Base-by-base conservation (phyloP, 2,113 vertebrate genomes). In the Macaca fascicularis region DNA sequence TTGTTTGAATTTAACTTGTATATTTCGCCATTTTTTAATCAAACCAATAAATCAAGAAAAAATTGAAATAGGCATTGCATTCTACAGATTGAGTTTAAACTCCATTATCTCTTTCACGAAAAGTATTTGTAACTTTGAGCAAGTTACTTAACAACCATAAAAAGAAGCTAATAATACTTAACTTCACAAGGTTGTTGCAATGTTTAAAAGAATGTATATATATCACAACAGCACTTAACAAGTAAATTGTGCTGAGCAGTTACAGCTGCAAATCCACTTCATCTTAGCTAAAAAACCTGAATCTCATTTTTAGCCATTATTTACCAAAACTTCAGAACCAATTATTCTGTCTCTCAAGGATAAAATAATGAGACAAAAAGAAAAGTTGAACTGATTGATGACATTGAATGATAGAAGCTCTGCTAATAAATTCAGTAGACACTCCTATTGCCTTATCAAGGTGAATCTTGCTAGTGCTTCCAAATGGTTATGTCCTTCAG, bases 351-450 rank as follows among this genome's bases (percentile, higher is more conserved):
- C 50, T 89, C 38, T 89, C 13, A 10, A 79, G n/a, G 14, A 50
- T 67, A 81, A 90, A 91, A 70, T 70, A 87, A 83, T 45, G 52
- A 59, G 35, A 22, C 2, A 12, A 52, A 85, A 23, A 3, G 17
- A 48, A 85, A 50, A 61, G 12, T 90, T 78, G 9, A 67, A 69
- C 2, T 64, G 59, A 43, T 40, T 82, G 84, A 93, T 90, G 83
- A 95, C 88, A 84, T 50, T 89, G 64, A 96, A 76, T 50, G 48
- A 92, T 40, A 81, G 52, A 94, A 69, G 67, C 74, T 76, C 57
- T 35, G 93, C 80, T 88, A 78, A 94, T 89, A 92, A 89, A 95
- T 64, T 82, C 57, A 83, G 64, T 85, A 94, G 93, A 97, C 32
- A 79, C 9, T 61, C 52, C n/a, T 48, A 55, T 50, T 23, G 23